Evolutionary conservation across 2,888 invertebrate species (phyloP).

Genomic region (Muschampia plurimacula): DNA sequence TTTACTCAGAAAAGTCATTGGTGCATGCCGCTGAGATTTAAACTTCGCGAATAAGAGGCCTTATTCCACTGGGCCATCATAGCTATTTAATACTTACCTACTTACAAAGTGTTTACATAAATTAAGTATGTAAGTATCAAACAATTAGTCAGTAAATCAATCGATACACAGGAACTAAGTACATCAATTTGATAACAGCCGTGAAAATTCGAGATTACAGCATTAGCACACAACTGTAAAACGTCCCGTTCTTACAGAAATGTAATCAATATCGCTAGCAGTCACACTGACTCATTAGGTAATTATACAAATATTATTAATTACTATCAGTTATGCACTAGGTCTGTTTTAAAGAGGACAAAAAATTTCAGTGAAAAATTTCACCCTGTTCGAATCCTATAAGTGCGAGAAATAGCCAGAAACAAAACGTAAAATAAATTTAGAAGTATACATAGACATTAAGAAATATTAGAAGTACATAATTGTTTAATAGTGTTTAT

Average conservation of each 20-base stretch:
- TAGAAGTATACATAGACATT: no score
- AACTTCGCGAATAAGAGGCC: no score
- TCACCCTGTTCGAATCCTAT: not conserved
- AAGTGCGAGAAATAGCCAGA: not conserved
- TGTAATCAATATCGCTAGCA: slow-evolving; percentile 42
- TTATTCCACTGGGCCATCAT: no score
- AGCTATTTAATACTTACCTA: no score
- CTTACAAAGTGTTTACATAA: not conserved
- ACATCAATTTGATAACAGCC: not conserved
- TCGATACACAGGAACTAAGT: not conserved
- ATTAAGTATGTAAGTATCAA: not conserved
- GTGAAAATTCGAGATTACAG: slow-evolving; percentile 14
- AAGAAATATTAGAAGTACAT: no score
- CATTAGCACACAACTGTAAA: slow-evolving; percentile 17
- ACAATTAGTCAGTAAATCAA: not conserved
- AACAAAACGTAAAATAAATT: not conserved
- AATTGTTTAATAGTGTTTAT: not conserved
- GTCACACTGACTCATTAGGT: slow-evolving; percentile 28
- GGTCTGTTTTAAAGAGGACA: not conserved
- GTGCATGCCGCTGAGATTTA: no score
- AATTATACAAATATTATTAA: not conserved
- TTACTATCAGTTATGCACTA: slow-evolving; percentile 5
- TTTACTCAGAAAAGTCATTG: no score
- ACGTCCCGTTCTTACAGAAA: slow-evolving; percentile 46
- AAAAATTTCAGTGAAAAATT: slow-evolving; percentile 2